Evolutionary conservation across 2,113 vertebrate species (phyloP).

Genomic region (Macquaria australasica): DNA sequence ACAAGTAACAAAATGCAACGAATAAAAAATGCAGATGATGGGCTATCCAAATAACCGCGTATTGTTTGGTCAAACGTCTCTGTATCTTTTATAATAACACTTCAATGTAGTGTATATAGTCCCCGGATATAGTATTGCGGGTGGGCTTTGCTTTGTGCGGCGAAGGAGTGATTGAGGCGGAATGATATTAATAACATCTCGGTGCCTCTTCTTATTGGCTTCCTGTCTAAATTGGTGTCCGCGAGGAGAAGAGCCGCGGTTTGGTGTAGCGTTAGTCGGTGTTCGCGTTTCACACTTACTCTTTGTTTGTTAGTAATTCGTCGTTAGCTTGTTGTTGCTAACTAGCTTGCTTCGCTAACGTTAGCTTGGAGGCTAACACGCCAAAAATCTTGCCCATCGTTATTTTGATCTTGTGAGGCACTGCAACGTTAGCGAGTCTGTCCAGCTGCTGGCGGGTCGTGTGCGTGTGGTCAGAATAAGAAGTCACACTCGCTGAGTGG

Average conservation of each 20-base stretch:
- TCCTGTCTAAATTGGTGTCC: slow-evolving; percentile 80
- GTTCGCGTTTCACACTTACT: not conserved
- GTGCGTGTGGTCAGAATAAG: not conserved
- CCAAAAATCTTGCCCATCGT: slow-evolving; percentile 46
- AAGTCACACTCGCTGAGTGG: not conserved
- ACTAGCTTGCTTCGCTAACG: slow-evolving; percentile 68
- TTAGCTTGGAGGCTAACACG: slow-evolving; percentile 72
- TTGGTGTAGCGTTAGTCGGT: not conserved
- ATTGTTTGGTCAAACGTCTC: slow-evolving; percentile 53
- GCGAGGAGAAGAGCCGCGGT: not conserved
- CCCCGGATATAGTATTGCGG: slow-evolving; percentile 93
- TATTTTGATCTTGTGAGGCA: slow-evolving; percentile 31
- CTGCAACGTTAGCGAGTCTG: not conserved
- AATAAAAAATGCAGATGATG: slow-evolving; percentile 78
- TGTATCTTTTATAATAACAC: slow-evolving; percentile 74
- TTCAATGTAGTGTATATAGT: slow-evolving; percentile 90
- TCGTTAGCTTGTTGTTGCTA: slow-evolving; percentile 72
- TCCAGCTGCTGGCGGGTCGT: not conserved
- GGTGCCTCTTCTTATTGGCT: slow-evolving; percentile 82
- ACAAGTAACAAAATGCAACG: slow-evolving; percentile 81
- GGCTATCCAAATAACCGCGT: slow-evolving; percentile 63
- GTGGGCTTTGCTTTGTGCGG: slow-evolving; percentile 86
- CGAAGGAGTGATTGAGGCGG: slow-evolving; percentile 89
- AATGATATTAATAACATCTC: slow-evolving; percentile 91
- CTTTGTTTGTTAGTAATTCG: slow-evolving; percentile 27